A percentile compares a stretch with the other conserved stretches of the same genome.
Conservation (phyloP, 2,113 vertebrate genomes). For the Genyomyrus donnyi region DNA sequence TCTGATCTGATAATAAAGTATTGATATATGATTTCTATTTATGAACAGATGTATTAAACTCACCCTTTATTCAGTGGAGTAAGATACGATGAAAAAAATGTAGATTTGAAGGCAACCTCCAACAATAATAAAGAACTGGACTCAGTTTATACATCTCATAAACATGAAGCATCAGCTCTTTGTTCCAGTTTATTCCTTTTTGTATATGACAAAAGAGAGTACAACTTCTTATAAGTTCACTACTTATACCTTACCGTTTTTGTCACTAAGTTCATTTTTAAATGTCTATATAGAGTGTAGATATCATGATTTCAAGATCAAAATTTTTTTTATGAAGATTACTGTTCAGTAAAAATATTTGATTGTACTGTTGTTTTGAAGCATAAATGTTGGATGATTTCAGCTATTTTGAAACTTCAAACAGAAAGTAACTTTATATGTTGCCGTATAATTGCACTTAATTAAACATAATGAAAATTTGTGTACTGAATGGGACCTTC, state of each 20-base stretch:
- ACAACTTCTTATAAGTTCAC: not conserved
- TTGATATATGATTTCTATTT: not conserved
- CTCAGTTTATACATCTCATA: not conserved
- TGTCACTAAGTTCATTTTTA: not conserved
- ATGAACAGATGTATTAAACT: not conserved
- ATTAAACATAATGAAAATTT: not conserved
- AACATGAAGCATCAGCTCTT: not conserved
- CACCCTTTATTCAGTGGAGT: not conserved
- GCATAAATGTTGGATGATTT: not conserved
- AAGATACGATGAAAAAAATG: not conserved
- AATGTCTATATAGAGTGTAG: not conserved
- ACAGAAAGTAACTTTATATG: not conserved
- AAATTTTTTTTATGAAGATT: not conserved
- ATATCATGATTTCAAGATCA: not conserved
- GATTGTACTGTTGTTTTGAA: not conserved
- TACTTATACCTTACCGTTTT: not conserved
- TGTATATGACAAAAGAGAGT: not conserved
- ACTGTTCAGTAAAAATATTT: not conserved
- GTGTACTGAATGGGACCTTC: not conserved
- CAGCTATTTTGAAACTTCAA: not conserved
- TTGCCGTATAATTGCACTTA: not conserved
- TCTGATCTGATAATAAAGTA: not conserved
- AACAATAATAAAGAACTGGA: not conserved
- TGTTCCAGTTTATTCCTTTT: not conserved
- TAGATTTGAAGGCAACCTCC: not conserved